Evolutionary conservation across 2,113 vertebrate genomes (phyloP).

Genomic region (Anolis carolinensis): DNA sequence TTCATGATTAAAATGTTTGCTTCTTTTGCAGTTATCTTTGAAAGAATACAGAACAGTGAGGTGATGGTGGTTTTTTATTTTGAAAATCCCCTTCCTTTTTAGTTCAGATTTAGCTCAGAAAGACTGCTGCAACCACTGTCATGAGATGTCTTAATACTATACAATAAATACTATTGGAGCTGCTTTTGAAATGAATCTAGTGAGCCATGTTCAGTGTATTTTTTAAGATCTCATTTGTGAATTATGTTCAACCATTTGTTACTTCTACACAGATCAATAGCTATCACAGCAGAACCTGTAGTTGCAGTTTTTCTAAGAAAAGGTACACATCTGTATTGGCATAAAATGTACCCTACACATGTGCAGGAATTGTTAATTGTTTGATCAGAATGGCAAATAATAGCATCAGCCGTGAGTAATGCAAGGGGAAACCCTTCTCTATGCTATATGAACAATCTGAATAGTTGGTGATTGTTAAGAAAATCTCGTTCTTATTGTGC

Average conservation of each 20-base stretch:
- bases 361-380: not conserved
- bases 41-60: not conserved
- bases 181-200: not conserved
- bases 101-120: not conserved
- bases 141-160: not conserved
- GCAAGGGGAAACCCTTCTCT: slow-evolving; percentile 24
- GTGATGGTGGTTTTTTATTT: too few species aligned
- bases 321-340: not conserved
- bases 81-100: not conserved
- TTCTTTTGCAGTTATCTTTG: not conserved
- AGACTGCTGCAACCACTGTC: not conserved
- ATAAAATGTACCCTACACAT: not conserved
- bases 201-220: not conserved
- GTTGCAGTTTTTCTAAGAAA: not conserved
- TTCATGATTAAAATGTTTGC: not conserved
- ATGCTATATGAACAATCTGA: not conserved
- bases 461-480: slow-evolving; percentile 35
- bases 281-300: not conserved
- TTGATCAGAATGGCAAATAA: not conserved
- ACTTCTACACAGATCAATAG: not conserved
- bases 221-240: not conserved
- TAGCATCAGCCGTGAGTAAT: not conserved
- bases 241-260: not conserved
- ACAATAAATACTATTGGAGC: not conserved
- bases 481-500: slow-evolving; percentile 37